Evolutionary conservation across 1,140 invertebrate genomes (phyloP).

Genomic region (Berghia stephanieae): DNA sequence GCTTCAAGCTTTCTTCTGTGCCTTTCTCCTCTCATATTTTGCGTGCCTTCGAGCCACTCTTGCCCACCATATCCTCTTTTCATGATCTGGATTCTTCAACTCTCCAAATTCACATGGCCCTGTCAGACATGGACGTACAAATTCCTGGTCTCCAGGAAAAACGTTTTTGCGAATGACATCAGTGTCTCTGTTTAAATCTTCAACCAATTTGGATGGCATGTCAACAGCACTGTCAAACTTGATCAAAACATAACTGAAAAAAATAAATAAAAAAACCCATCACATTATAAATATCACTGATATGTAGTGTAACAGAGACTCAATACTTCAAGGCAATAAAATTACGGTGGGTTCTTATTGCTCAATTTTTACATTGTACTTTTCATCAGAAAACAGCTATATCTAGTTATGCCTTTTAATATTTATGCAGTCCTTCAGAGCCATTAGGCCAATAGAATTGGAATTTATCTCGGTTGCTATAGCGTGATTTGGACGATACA

Average conservation of each 20-base stretch:
- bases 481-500: too few species aligned
- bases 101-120: conserved; percentile 44
- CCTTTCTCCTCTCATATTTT: conserved; percentile 9
- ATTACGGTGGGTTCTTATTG: too few species aligned
- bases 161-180: conserved; percentile 38
- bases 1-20: conserved; percentile 6
- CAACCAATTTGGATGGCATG: conserved; percentile 24
- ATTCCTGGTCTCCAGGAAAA: conserved; percentile 26
- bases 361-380: too few species aligned
- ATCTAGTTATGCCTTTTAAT: too few species aligned
- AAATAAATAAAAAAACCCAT: not conserved
- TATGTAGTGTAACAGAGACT: too few species aligned
- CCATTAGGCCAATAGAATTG: too few species aligned
- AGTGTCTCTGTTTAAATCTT: conserved; percentile 36
- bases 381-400: too few species aligned
- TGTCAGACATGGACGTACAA: conserved; percentile 32
- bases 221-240: conserved; percentile 37
- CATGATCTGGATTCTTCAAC: conserved; percentile 45
- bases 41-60: not conserved
- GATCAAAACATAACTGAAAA: conserved; percentile 38
- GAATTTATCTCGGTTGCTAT: too few species aligned
- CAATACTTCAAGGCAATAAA: too few species aligned
- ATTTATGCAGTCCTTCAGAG: too few species aligned
- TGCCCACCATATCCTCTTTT: conserved; percentile 39
- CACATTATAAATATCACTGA: too few species aligned